Percentiles rank a stretch among this genome's conserved stretches.
Evolutionary conservation across 2,888 invertebrate genomes (phyloP).

Genomic region (Drosophila mettleri): DNA sequence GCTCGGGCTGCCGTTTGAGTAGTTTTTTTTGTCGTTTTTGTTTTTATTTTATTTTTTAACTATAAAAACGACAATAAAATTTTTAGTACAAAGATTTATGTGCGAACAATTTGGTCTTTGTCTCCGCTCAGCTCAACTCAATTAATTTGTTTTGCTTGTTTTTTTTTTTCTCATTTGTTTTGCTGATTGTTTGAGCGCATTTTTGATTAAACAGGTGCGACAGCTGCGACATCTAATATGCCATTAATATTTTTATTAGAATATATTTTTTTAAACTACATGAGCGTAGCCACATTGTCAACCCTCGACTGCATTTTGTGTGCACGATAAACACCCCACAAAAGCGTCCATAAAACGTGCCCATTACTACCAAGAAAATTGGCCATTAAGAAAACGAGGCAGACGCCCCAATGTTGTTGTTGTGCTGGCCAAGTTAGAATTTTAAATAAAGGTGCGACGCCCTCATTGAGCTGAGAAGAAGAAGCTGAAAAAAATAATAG

Average conservation of each 20-base stretch:
- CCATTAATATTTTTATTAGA: conserved; percentile 57
- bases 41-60: conserved; percentile 55
- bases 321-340: conserved; percentile 83
- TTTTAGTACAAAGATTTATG: conserved; percentile 83
- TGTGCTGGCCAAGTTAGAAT: conserved; percentile 65
- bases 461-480: conserved; percentile 42
- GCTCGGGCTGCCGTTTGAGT: conserved; percentile 54
- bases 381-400: conserved; percentile 81
- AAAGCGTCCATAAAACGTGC: conserved; percentile 83
- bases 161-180: conserved; percentile 10
- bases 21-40: conserved; percentile 33
- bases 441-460: conserved; percentile 82
- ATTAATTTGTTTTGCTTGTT: conserved; percentile 53
- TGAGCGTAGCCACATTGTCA: conserved; percentile 34
- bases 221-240: conserved; percentile 67
- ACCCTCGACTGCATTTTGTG: conserved; percentile 54
- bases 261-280: conserved; percentile 15
- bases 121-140: conserved; percentile 28
- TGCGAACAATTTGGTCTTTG: conserved; percentile 78
- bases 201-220: conserved; percentile 63
- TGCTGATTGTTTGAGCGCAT: conserved; percentile 6
- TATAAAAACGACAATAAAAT: conserved; percentile 80
- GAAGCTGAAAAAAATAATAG: conserved; percentile 34
- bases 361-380: conserved; percentile 83
- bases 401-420: conserved; percentile 46